Base-by-base conservation (phyloP, 2,888 invertebrate species). In the Pterobdella sp. region DNA sequence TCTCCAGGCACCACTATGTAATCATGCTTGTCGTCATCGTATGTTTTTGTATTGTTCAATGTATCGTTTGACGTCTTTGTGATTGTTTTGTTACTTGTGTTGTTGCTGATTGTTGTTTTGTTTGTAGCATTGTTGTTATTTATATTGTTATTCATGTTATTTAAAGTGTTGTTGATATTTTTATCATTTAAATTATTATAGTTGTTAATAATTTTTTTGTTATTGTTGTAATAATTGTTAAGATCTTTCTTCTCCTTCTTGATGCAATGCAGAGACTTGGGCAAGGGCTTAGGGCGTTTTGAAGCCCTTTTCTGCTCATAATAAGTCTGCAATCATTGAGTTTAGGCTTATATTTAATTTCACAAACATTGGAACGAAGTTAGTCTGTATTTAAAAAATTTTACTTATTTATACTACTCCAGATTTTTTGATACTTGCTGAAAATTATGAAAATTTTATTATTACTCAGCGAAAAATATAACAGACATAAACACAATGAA, bases 1-100 rank as follows among this genome's bases (percentile, higher is more conserved):
- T 98, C 97, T 81, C 96, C 96, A 86, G 92, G 92, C 86, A 94
- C 93, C 85, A 98, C 93, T 86, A 98, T 97, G 87, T 98, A 98
- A 87, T 98, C 98, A 87, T 97, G 96, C 87, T 97, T 97, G 85
- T 96, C 95, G 84, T 98, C 97, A 85, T 98, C 98, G 86, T 82
- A 82, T 22, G 82, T 82, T 56, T 82, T 82, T 72, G 82, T 82
- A 76, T 81, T 76, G 14, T 75, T 56, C 14, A 81, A 80, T 63
- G 81, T 80, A 74, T 81, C 81, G 74, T 82, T 82, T 76, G 82
- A n/a, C 14, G 65, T 65, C 3, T 18, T n/a, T 3, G 65, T 34
- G 14, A 18, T 31, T 63, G 63, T 14, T 7, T 10, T 63, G 26
- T 63, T 63, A 63, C 7, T 29, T 14, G 63, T 29, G 26, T 10